Evolutionary conservation across 35 echinoderm and acorn worm species (phyloP), one percentile per base, ranked within the genome.

Genomic region (Heliocidaris erythrogramma): DNA sequence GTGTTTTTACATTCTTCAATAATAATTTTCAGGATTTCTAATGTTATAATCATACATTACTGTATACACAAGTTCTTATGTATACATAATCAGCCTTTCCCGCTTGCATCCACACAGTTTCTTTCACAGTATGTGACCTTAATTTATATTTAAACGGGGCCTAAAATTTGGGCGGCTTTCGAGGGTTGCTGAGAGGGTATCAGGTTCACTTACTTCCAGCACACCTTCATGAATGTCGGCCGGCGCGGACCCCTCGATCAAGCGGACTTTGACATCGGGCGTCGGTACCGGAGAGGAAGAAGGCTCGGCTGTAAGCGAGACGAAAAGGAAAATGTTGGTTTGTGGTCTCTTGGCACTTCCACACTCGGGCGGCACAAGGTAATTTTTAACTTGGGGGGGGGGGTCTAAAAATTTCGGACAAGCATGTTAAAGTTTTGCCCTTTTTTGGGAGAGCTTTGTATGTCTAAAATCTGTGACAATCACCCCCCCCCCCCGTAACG

Each of bases 201-300:
- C 52, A 11, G 85, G 6, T 7, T 86, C 27, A 47, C 87, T 89
- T 48, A 89, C 87, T 24, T 89, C 87, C 17, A 89, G 47, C 5
- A 89, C 18, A 47, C 87, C 87, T 48, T 89, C 87, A 89, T 89
- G 87, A 5, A 48, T 48, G 87, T 89, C 87, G n/a, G n/a, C n/a
- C n/a, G n/a, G n/a, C n/a, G n/a, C n/a, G 2, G 47, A 47, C 32
- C 87, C 87, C 29, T 89, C 87, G 24, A 89, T 32, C 47, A 89
- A 89, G 32, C 87, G 87, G 31, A 89, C 87, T 48, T 89, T 89
- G 10, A 30, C 10, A 42, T 87, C 85, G 24, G 17, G 17, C 9
- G 59, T 14, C 2, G 21, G 14, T 78, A 7, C 21, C 18, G 18
- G 65, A 5, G 65, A 27, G 7, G 65, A 18, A 18, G 65, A 21